A percentile compares a stretch with the other conserved stretches of the same genome.
These are phyloP conservation scores for Onychomys torridus DNA, from an alignment of 2,797 vertebrate genomes.

Conservation along the genomic window DNA sequence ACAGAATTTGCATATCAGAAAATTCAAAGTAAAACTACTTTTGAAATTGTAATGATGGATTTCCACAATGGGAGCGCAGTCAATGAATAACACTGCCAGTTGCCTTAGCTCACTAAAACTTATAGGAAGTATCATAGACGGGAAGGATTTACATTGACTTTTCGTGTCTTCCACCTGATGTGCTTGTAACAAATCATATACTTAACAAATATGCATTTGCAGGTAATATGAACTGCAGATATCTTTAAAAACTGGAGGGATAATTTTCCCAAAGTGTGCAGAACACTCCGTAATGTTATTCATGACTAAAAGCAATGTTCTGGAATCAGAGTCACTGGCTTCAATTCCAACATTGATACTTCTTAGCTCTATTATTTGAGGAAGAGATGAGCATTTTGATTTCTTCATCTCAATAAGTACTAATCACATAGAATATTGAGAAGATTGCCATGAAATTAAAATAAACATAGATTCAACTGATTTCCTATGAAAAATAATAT, in stretches of 20 bases:
- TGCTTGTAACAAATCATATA: neutral
- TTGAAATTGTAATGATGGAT: neutral
- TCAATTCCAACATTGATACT: neutral
- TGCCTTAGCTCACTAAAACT: neutral
- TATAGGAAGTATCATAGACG: neutral
- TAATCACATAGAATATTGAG: neutral
- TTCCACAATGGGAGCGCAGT: neutral
- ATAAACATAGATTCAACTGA: neutral
- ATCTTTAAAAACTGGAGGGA: neutral
- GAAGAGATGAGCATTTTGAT: neutral
- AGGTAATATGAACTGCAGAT: neutral
- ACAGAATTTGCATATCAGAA: neutral
- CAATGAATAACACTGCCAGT: neutral
- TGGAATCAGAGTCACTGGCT: neutral
- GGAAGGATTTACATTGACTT: neutral
- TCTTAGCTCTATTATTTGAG: neutral
- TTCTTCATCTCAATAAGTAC: constrained; percentile 30
- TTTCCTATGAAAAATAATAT: neutral
- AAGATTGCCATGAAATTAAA: neutral
- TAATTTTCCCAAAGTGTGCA: neutral
- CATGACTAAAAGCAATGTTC: neutral
- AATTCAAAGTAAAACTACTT: neutral
- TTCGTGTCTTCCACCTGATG: neutral
- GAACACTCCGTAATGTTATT: neutral
- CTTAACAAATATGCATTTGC: neutral